These are phyloP conservation scores for Neomicropteryx cornuta DNA, from an alignment of 1,140 invertebrate genomes.

Conservation along the genomic window DNA sequence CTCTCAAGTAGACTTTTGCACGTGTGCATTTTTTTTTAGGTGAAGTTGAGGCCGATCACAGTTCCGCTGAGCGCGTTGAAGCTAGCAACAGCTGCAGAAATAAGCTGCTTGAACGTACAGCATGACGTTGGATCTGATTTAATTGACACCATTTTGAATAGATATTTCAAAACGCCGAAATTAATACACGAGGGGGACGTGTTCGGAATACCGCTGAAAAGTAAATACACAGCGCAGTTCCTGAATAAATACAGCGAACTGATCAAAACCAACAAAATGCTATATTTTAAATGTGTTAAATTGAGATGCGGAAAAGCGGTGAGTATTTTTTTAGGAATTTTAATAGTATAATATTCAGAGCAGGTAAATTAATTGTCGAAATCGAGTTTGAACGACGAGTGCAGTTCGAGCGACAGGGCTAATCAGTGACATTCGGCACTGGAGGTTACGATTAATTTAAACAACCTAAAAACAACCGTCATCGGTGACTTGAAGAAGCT, in stretches of 20 bases:
- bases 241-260: constrained; percentile 34
- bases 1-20: no score
- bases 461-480: no score
- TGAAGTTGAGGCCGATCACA: no score
- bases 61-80: no score
- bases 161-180: constrained; percentile 34
- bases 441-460: no score
- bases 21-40: no score
- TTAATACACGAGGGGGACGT: constrained; percentile 29
- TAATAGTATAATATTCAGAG: no score
- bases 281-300: constrained; percentile 34
- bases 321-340: no score
- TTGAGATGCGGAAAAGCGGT: constrained; percentile 19
- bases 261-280: constrained; percentile 21
- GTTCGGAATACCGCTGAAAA: constrained; percentile 28
- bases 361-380: no score
- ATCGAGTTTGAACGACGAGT: constrained; percentile 1
- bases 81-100: constrained; percentile 27
- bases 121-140: constrained; percentile 33
- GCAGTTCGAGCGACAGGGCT: no score
- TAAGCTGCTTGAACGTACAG: constrained; percentile 27
- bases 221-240: constrained; percentile 26
- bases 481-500: no score
- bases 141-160: constrained; percentile 29
- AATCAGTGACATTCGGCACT: no score